Percentiles rank a stretch among this genome's conserved stretches.
phyloP scores from a whole-genome alignment of 2,113 vertebrate genomes.

The Dipodomys spectabilis region DNA sequence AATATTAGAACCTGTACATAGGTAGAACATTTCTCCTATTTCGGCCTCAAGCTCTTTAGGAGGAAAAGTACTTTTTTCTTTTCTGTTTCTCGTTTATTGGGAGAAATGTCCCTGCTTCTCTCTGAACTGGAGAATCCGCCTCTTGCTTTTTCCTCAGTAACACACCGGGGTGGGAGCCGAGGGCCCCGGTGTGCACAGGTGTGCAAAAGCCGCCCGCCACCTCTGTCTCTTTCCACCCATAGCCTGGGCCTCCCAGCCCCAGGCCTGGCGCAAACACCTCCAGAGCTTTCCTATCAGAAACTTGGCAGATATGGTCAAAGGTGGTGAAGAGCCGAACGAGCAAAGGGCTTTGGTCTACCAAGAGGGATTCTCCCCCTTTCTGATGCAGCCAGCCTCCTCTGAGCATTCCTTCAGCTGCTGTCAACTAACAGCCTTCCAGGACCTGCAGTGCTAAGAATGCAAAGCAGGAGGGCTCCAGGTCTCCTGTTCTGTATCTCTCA shows the following conservation, averaged over 20 bases:
- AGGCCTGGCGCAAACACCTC: constrained; percentile 56
- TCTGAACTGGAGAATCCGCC: not conserved
- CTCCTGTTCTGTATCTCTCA: constrained; percentile 56
- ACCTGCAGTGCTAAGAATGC: constrained; percentile 78
- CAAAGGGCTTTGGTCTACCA: constrained; percentile 65
- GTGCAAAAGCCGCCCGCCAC: constrained; percentile 6
- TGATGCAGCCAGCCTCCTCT: constrained; percentile 79
- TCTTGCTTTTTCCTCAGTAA: constrained; percentile 33
- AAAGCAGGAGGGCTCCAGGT: constrained; percentile 65
- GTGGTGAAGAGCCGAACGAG: constrained; percentile 51
- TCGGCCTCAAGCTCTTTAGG: not conserved
- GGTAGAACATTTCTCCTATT: not conserved
- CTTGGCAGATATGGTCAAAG: constrained; percentile 70
- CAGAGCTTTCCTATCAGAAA: constrained; percentile 74
- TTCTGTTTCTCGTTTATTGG: not conserved
- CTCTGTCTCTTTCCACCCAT: not conserved
- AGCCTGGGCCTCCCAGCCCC: constrained; percentile 26
- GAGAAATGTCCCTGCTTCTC: not conserved
- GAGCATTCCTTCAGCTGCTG: constrained; percentile 80
- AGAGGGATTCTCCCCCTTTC: constrained; percentile 76
- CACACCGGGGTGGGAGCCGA: not conserved
- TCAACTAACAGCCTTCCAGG: constrained; percentile 78
- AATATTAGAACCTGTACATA: not conserved
- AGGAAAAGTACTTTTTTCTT: not conserved
- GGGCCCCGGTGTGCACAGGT: constrained; percentile 38